phyloP scores from a whole-genome alignment of 2,888 invertebrate genomes.

The Ormyrus labotus region DNA sequence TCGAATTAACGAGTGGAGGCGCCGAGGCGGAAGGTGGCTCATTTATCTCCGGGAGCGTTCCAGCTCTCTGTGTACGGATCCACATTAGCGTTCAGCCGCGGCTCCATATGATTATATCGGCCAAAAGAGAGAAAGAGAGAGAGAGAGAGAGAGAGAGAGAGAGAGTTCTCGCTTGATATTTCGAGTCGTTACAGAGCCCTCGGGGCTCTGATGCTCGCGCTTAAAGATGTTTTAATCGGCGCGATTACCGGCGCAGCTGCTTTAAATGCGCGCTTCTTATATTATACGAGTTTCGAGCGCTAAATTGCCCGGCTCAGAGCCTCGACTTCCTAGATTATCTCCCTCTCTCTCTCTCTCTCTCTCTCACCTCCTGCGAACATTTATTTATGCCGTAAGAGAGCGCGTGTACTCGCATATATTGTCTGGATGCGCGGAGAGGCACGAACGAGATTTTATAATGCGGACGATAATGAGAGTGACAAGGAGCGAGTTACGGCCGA shows the following conservation, averaged over 20 bases:
- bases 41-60: constrained; percentile 7
- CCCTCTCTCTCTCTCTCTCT: constrained; percentile 8
- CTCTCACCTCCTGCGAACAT: constrained; percentile 26
- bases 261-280: constrained; percentile 63
- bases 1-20: constrained; percentile 20
- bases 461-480: constrained; percentile 30
- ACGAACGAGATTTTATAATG: constrained; percentile 10
- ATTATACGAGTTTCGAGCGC: constrained; percentile 39
- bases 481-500: constrained; percentile 9
- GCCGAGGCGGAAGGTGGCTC: constrained; percentile 10
- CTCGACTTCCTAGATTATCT: constrained; percentile 49
- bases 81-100: neutral
- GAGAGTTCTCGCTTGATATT: constrained; percentile 41
- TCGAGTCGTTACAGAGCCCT: constrained; percentile 30
- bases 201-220: constrained; percentile 45
- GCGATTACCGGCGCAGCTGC: constrained; percentile 68
- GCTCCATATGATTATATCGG: neutral
- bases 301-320: constrained; percentile 30
- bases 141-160: neutral
- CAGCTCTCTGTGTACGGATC: neutral
- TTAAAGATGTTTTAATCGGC: constrained; percentile 68
- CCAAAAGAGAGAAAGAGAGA: neutral
- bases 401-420: constrained; percentile 38
- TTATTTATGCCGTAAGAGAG: constrained; percentile 38
- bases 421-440: neutral